phyloP scores from a whole-genome alignment of 2,888 invertebrate species.

The Atrina japonica region DNA sequence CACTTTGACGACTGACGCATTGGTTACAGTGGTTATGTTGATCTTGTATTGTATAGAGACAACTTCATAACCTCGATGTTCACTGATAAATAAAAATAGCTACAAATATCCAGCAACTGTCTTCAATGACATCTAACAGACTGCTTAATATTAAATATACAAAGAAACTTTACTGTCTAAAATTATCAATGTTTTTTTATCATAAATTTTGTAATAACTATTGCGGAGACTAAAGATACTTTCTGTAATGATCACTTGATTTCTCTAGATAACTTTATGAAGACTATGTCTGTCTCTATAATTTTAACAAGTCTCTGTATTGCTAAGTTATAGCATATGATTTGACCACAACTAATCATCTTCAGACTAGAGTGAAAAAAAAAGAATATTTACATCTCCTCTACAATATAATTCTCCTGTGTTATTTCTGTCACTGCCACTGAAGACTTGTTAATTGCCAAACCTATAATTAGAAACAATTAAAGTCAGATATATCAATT shows the following conservation, averaged over 20 bases:
- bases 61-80: slow-evolving; percentile 9
- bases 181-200: neutral
- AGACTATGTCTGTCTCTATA: neutral
- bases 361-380: neutral
- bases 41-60: slow-evolving; percentile 8
- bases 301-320: neutral
- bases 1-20: neutral
- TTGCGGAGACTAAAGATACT: too few relatives aligned
- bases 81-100: slow-evolving; percentile 1
- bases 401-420: too few relatives aligned
- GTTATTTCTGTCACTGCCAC: too few relatives aligned
- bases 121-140: too few relatives aligned
- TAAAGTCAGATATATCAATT: too few relatives aligned
- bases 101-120: neutral
- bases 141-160: too few relatives aligned
- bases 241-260: neutral
- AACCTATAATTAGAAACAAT: too few relatives aligned
- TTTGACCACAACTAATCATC: neutral
- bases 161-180: neutral
- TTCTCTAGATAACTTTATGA: neutral
- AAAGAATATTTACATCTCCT: too few relatives aligned
- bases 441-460: too few relatives aligned
- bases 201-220: neutral
- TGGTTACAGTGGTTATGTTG: neutral
- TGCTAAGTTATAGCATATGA: neutral